Conservation (phyloP, 2,888 invertebrate genomes). For the Gastracanthus pulcherrimus region DNA sequence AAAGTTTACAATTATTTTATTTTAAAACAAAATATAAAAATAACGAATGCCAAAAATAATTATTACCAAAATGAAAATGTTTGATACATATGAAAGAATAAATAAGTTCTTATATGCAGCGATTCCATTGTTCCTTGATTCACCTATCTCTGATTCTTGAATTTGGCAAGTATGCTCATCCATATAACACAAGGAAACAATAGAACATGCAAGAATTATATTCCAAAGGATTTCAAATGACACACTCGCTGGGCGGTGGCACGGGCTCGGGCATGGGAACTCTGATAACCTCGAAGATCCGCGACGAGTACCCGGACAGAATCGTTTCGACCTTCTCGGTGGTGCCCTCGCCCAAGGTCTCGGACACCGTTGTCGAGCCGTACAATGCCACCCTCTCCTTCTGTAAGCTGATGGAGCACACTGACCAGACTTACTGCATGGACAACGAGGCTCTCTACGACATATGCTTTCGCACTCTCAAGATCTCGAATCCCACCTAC, state of each 20-base stretch:
- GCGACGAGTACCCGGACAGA: slow-evolving; percentile 92
- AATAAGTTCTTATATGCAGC: no score
- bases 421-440: slow-evolving; percentile 94
- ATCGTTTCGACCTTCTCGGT: slow-evolving; percentile 86
- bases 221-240: slow-evolving; percentile 86
- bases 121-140: no score
- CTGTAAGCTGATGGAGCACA: slow-evolving; percentile 93
- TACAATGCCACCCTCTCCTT: slow-evolving; percentile 94
- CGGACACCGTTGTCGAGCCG: slow-evolving; percentile 95
- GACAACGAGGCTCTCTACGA: slow-evolving; percentile 96
- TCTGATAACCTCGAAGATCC: slow-evolving; percentile 90
- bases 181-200: not conserved
- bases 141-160: no score
- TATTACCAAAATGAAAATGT: no score
- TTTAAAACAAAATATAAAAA: no score
- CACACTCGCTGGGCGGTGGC: slow-evolving; percentile 89
- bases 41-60: no score
- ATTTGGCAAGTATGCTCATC: no score
- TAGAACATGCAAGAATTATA: no score
- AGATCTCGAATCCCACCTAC: slow-evolving; percentile 93
- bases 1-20: no score
- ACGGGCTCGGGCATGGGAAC: slow-evolving; percentile 88
- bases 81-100: no score
- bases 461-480: slow-evolving; percentile 94
- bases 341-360: slow-evolving; percentile 90